Base-by-base conservation (phyloP, 2,888 invertebrate species). In the Tupiocoris notatus region DNA sequence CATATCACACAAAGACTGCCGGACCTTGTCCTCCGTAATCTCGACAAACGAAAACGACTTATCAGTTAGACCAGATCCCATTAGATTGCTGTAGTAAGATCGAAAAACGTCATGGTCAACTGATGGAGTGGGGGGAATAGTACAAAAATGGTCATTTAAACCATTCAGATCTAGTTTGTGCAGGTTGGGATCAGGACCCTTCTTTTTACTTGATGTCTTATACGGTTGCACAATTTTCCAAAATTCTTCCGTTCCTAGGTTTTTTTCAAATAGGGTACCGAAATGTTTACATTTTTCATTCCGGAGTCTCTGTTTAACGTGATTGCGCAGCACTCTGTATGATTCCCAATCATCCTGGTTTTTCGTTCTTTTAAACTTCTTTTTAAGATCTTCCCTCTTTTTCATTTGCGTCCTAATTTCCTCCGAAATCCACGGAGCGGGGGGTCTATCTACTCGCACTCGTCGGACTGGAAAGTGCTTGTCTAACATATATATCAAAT, bases 91-190 rank as follows among this genome's bases (percentile, higher is more conserved):
- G 39, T 39, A 39, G 12, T 39, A 39, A 39, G 6, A 12, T 3
- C 3, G 6, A 12, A 39, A 39, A 39, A 7, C 39, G 12, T 39
- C 6, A 12, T 3, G 39, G 39, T 12, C 12, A 7, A 39, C 39
- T 12, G 39, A 12, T 12, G 3, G 6, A 39, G 39, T 39, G 3
- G 3, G 39, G 39, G 39, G 39, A 39, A 39, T 12, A 39, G 39
- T 63, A 63, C 63, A 63, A 9, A 63, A 63, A 63, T 63, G 63
- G 2, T 63, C 22, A 63, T 63, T 63, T 21, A 63, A 22, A 18
- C 59, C 59, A 18, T n/a, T 59, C 20, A n/a, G 20, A 17, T 59
- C 17, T 6, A 59, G 16, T 3, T 6, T 17, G 59, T 59, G 7
- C 3, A 59, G 20, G 16, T 17, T n/a, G 16, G 6, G 59, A 59